A percentile compares a stretch with the other conserved stretches of the same genome.
These are phyloP conservation scores for Lepeophtheirus salmonis DNA, from an alignment of 1,140 invertebrate species.

Conservation along the genomic window DNA sequence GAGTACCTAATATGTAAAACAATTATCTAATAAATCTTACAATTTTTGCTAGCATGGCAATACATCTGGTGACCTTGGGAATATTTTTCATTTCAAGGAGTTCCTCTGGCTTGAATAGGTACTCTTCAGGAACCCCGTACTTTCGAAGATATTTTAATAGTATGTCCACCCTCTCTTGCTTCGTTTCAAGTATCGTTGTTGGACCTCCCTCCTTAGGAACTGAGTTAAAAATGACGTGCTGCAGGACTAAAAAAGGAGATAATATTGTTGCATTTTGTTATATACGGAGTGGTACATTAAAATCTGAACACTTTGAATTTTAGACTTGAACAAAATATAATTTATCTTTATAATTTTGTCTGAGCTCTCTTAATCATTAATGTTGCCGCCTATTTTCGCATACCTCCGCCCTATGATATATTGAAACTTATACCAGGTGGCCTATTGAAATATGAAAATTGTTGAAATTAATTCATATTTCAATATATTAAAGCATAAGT, in stretches of 20 bases:
- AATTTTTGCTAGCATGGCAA: conserved; percentile 14
- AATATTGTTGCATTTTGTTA: not conserved
- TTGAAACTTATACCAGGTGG: too few relatives aligned
- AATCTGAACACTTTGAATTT: too few relatives aligned
- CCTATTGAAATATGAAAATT: too few relatives aligned
- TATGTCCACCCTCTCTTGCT: conserved; percentile 4
- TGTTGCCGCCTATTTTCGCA: too few relatives aligned
- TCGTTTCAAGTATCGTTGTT: not conserved
- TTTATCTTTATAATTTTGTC: too few relatives aligned
- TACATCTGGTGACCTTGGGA: conserved; percentile 6
- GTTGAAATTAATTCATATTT: too few relatives aligned
- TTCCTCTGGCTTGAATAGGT: not conserved
- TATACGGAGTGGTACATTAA: too few relatives aligned
- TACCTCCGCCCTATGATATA: too few relatives aligned
- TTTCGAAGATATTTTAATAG: conserved; percentile 6
- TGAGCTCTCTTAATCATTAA: too few relatives aligned
- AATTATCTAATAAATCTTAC: not conserved
- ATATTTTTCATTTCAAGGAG: conserved; percentile 10
- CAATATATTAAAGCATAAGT: too few relatives aligned
- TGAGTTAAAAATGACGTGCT: conserved; percentile 14
- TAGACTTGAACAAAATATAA: too few relatives aligned
- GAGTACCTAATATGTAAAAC: not conserved
- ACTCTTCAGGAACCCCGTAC: conserved; percentile 3
- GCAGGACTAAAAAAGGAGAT: conserved; percentile 1
- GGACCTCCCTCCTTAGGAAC: conserved; percentile 1